These are phyloP conservation scores for Protodeltote pygarga DNA, from an alignment of 2,888 invertebrate species.

Conservation along the genomic window DNA sequence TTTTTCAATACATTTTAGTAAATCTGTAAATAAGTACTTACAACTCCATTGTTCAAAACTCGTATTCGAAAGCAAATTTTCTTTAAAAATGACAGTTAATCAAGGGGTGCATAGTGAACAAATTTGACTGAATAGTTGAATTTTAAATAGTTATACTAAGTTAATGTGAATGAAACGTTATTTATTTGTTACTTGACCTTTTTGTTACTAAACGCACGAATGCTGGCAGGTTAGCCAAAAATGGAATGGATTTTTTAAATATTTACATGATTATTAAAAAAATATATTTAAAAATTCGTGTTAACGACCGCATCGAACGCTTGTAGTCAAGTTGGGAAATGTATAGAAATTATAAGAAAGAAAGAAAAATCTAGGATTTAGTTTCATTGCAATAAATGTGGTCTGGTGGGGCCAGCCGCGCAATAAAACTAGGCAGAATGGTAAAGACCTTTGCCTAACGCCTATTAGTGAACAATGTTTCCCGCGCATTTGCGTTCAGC, in stretches of 20 bases:
- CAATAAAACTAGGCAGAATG: no score
- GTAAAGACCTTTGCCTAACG: no score
- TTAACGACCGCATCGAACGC: no score
- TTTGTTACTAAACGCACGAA: slow-evolving; percentile 26
- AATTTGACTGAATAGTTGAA: slow-evolving; percentile 55
- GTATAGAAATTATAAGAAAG: no score
- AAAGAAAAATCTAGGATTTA: no score
- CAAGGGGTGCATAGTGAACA: slow-evolving; percentile 16
- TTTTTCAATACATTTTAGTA: slow-evolving; percentile 33
- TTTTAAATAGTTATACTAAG: slow-evolving; percentile 40
- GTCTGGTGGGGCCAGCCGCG: no score
- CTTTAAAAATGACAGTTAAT: slow-evolving; percentile 23
- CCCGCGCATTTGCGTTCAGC: no score
- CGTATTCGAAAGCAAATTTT: slow-evolving; percentile 4
- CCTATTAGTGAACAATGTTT: no score
- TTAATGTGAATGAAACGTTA: slow-evolving; percentile 18
- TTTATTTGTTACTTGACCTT: slow-evolving; percentile 25
- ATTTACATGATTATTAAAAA: slow-evolving; percentile 35
- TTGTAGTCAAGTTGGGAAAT: background rate
- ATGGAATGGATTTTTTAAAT: slow-evolving; percentile 13
- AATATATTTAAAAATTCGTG: slow-evolving; percentile 27
- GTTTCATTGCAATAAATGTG: no score
- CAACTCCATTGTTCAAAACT: no score
- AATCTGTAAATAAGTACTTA: slow-evolving; percentile 27
- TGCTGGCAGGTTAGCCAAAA: slow-evolving; percentile 8